Percentiles rank a stretch among this genome's conserved stretches.
phyloP scores from a whole-genome alignment of 1,140 invertebrate genomes.

The Aphaenogaster floridana region DNA sequence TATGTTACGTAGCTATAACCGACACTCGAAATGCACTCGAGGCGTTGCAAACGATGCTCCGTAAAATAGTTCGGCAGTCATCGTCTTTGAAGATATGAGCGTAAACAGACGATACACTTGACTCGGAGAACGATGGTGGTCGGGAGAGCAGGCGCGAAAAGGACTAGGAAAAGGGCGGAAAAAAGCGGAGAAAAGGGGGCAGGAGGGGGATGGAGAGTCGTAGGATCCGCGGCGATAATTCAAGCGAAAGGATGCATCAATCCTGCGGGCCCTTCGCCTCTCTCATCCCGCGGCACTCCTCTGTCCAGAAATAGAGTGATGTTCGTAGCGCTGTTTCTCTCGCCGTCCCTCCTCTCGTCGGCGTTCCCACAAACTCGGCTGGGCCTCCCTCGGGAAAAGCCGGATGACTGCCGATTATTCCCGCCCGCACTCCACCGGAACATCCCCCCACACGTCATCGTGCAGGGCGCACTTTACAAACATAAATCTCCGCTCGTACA shows the following conservation, averaged over 20 bases:
- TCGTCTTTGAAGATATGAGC: slow-evolving; percentile 82
- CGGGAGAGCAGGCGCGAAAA: slow-evolving; percentile 39
- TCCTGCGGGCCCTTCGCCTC: slow-evolving; percentile 74
- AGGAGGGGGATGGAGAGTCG: slow-evolving; percentile 40
- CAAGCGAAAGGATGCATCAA: slow-evolving; percentile 85
- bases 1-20: not conserved
- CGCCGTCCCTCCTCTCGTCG: slow-evolving; percentile 48
- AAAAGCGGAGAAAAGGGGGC: not conserved
- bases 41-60: not conserved
- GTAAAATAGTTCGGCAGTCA: slow-evolving; percentile 69
- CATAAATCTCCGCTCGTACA: slow-evolving; percentile 83
- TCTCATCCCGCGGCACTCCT: slow-evolving; percentile 52
- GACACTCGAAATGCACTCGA: slow-evolving; percentile 6
- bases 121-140: slow-evolving; percentile 68
- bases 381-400: slow-evolving; percentile 73
- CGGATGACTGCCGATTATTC: slow-evolving; percentile 74
- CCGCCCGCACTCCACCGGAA: slow-evolving; percentile 68
- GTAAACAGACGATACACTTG: slow-evolving; percentile 84
- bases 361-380: slow-evolving; percentile 56
- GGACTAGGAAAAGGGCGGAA: slow-evolving; percentile 14
- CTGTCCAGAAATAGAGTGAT: slow-evolving; percentile 83
- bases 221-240: slow-evolving; percentile 80
- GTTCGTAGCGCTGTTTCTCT: slow-evolving; percentile 66
- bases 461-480: slow-evolving; percentile 65
- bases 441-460: slow-evolving; percentile 51